Evolutionary conservation across 2,888 invertebrate species (phyloP), one percentile per base, ranked within the genome.

Genomic region (Dusona sp.): DNA sequence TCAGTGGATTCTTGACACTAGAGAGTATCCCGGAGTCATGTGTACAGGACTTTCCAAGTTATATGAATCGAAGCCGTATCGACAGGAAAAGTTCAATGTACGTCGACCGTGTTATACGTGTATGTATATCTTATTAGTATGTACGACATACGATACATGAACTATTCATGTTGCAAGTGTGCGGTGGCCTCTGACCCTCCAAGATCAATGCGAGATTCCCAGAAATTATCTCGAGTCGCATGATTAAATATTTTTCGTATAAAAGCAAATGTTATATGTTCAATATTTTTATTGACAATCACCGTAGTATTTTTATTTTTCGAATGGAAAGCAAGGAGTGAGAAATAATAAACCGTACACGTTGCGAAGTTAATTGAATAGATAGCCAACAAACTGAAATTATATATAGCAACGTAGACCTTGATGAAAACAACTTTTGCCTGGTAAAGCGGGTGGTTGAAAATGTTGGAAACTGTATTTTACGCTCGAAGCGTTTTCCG

Each of bases 61-160:
- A 25, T 77, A 33, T 61, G n/a, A 42, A 22, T 61, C 25, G 51
- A 80, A 79, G 64, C 13, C 38, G 48, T 65, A 80, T 73, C 73
- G 65, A 25, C 38, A 38, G 61, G 68, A 64, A 84, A 84, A 84
- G 84, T 84, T 84, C 84, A 84, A 84, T 70, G 79, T 79, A 79
- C 79, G 79, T 70, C 42, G 79, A 29, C 57, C 36, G 61, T 73
- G 42, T n/a, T 70, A 22, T 54, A 57, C 73, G 29, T 79, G 65
- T 77, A 25, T 11, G 68, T 65, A 73, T 70, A 57, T 61, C 13
- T 16, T 29, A 74, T 74, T 75, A 51, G 4, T 33, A 74, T 38
- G 36, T 42, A 61, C 29, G 19, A 45, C 38, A n/a, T 29, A 36
- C 42, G 36, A 74, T 74, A 77, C 25, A 48, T 61, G 38, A 68